A percentile compares a stretch with the other conserved stretches of the same genome.
phyloP scores from a whole-genome alignment of 2,113 vertebrate genomes.

The Syngnathus floridae region DNA sequence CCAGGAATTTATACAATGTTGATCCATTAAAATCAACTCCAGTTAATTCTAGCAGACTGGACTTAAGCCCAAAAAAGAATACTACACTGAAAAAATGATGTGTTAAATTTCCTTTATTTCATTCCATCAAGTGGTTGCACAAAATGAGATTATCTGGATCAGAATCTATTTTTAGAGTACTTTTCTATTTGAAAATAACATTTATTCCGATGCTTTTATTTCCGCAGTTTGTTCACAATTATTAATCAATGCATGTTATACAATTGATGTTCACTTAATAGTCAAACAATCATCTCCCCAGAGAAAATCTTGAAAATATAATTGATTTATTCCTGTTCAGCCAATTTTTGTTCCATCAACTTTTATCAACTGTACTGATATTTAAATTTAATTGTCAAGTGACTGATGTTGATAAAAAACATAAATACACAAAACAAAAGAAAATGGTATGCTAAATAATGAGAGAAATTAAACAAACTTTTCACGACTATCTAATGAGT shows the following conservation, averaged over 20 bases:
- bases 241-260: not conserved
- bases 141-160: too few species aligned
- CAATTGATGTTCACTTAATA: not conserved
- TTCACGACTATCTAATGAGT: too few species aligned
- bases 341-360: not conserved
- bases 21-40: not conserved
- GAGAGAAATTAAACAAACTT: too few species aligned
- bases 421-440: not conserved
- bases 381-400: not conserved
- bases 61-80: too few species aligned
- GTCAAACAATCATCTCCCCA: not conserved
- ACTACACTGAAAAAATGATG: too few species aligned
- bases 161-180: too few species aligned
- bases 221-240: not conserved
- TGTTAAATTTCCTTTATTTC: too few species aligned
- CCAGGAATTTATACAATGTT: too few species aligned
- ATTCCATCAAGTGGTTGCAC: too few species aligned
- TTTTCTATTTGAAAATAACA: too few species aligned
- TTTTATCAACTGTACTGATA: not conserved
- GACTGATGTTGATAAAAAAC: not conserved
- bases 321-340: not conserved
- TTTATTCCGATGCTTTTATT: not conserved
- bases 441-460: too few species aligned
- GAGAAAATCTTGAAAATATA: not conserved
- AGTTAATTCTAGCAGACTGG: not conserved